phyloP scores from a whole-genome alignment of 2,888 invertebrate species.

The Thyatira batis region DNA sequence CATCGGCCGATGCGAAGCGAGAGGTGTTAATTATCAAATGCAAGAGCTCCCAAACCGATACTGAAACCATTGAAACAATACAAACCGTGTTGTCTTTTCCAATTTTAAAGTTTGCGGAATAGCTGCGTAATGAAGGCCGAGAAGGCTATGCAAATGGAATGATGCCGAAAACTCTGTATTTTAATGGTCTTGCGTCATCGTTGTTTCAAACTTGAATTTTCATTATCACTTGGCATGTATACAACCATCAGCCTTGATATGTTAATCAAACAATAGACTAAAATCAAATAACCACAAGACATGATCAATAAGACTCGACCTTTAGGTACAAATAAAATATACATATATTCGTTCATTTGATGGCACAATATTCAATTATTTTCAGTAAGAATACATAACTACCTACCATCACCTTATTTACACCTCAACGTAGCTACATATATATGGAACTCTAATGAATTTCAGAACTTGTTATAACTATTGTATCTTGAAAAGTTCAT shows the following conservation, averaged over 20 bases:
- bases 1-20: constrained; percentile 45
- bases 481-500: no score
- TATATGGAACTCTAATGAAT: neutral
- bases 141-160: constrained; percentile 76
- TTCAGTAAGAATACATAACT: constrained; percentile 17
- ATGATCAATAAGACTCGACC: constrained; percentile 72
- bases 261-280: constrained; percentile 79
- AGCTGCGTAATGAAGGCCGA: constrained; percentile 79
- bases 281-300: constrained; percentile 75
- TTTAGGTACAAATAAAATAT: constrained; percentile 54
- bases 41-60: constrained; percentile 75
- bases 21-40: constrained; percentile 82
- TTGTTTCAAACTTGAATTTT: constrained; percentile 81
- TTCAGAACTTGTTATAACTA: neutral
- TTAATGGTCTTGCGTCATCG: constrained; percentile 82
- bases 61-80: constrained; percentile 82
- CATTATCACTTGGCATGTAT: constrained; percentile 80
- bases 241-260: constrained; percentile 79
- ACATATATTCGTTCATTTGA: constrained; percentile 54
- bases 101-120: constrained; percentile 81
- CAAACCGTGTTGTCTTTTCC: constrained; percentile 75
- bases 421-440: neutral
- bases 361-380: constrained; percentile 45
- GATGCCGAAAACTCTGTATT: constrained; percentile 79
- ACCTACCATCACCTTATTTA: neutral